Base-by-base conservation (phyloP, 2,113 vertebrate genomes). In the Notothenia rossii region DNA sequence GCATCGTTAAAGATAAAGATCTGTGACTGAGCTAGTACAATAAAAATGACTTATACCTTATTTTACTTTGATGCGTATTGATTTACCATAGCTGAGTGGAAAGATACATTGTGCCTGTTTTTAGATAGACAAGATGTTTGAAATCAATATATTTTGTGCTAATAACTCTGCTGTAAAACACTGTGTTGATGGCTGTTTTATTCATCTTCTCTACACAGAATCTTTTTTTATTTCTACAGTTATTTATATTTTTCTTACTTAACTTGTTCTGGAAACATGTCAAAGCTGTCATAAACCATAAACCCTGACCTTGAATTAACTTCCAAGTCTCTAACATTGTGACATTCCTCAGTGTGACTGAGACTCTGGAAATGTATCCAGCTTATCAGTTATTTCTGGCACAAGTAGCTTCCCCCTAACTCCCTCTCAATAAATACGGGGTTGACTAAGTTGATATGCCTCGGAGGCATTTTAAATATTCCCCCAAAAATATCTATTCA, bases 401-500 rank as follows among this genome's bases (percentile, higher is more conserved):
- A 87, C 70, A 86, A 84, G 79, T 86, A 86, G 72, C 82, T 72
- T 33, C 62, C 79, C 62, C 77, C 46, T 75, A 85, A 77, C 84
- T 72, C 81, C 81, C 76, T 79, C 64, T 86, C 87, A 87, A 89
- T 92, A 92, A 92, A 93, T 89, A 90, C 79, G 74, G 87, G 86
- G 84, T 91, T 92, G 92, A 86, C 88, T 91, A 87, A 82, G 89
- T 88, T 81, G 91, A 91, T 91, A 91, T 91, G 86, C 90, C 91
- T 91, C 82, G 3, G 79, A 87, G 85, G 88, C 83, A 49, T 90
- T 93, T 93, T 88, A 89, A 93, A 93, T 90, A 91, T 89, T 83
- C 83, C 87, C 82, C 88, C 78, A 82, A 87, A 87, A 91, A 93
- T 90, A 92, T 93, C 92, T 91, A 89, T 91, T 92, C 91, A 92